Base-by-base conservation (phyloP, 2,888 invertebrate genomes). In the Prenolepis imparis region DNA sequence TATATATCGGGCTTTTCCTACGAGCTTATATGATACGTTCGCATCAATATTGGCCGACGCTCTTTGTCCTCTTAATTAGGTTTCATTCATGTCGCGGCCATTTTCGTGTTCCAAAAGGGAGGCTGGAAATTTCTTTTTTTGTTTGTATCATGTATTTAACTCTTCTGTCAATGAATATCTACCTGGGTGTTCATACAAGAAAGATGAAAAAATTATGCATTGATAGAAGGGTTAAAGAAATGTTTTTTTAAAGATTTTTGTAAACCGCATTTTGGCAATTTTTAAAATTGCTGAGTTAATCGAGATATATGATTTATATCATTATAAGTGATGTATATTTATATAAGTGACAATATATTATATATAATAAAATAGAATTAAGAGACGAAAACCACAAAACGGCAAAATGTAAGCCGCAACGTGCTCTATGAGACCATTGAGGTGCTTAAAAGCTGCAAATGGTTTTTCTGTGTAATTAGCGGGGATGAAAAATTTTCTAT, bases 1-100 rank as follows among this genome's bases (percentile, higher is more conserved):
- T 21, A 80, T 72, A 28, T 72, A n/a, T 39, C 44, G 57, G 28
- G 21, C 44, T 72, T 59, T 72, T 78, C 21, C 70, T 18, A n/a
- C 55, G 55, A n/a, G 28, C 15, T 59, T 55, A 52, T 28, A n/a
- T 11, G 11, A n/a, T 15, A n/a, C 5, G 57, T 55, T 70, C n/a
- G 15, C 41, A 41, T 39, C 41, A 70, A 44, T 57, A 78, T 44
- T 39, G 64, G 15, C 8, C 3, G 11, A 15, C 28, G 15, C 28
- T 70, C 18, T 70, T 44, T 72, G 39, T 55, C 11, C 28, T 68
- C 3, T 77, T 28, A 48, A 55, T 78, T 48, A 57, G 21, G 2
- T 36, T 72, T 15, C 59, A 15, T 59, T 41, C 24, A 8, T 21
- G 15, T 24, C 48, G 2, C 3, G 15, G 24, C 8, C 8, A 28